Base-by-base conservation (phyloP, 2,113 vertebrate genomes). In the Pedionomus torquatus region DNA sequence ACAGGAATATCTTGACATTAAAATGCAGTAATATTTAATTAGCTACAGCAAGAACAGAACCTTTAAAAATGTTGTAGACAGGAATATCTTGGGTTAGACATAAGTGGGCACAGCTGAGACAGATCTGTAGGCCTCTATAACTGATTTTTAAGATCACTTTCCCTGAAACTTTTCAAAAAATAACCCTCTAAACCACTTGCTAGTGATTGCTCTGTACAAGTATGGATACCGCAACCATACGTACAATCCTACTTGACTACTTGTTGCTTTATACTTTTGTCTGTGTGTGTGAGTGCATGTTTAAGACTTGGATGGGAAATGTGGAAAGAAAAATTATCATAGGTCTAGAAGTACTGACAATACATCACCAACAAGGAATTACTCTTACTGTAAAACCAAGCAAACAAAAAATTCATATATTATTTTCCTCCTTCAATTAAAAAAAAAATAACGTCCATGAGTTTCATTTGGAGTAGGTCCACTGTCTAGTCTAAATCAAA, bases 201-300 rank as follows among this genome's bases (percentile, higher is more conserved):
- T 44, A 63, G 41, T 21, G 13, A 49, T 49, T 0, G 0, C 2
- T 16, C 28, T 70, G 19, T 51, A 25, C 5, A 55, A 37, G 13
- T 51, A 43, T 7, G 10, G 17, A 16, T 51, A 44, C 6, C 17
- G 18, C 11, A 49, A 24, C 14, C 35, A 11, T 17, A 44, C 14
- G 10, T 17, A 44, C 7, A 52, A 12, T 24, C 16, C 31, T 61
- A 33, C 48, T n/a, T 58, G 60, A 39, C 9, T 30, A 35, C 4
- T 65, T 31, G 31, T 5, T 46, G 35, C 7, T 41, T 48, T 41
- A 17, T 44, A n/a, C 13, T 21, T 52, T 28, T 52, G 51, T 52
- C 11, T 2, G 3, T 15, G 21, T 24, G n/a, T 13, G 5, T 37
- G 30, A 3, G 1, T 14, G 37, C 30, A 33, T 25, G 41, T 31